Base-by-base conservation (phyloP, 1,140 invertebrate genomes). In the Rhagoletis pomonella region DNA sequence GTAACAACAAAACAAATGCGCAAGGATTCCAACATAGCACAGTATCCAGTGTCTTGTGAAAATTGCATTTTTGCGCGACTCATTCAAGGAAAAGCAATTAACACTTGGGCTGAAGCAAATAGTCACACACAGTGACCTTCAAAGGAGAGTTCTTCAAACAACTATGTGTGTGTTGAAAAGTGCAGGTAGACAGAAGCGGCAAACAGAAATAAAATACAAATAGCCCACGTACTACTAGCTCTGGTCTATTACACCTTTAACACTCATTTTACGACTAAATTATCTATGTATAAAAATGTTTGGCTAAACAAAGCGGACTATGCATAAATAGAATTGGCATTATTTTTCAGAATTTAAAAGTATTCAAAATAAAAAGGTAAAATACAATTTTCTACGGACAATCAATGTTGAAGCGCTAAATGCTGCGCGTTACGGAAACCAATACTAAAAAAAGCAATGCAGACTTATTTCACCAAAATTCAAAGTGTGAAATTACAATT, bases 51-150 rank as follows among this genome's bases (percentile, higher is more conserved):
- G 47, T 12, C 73, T 55, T 81, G 73, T 50, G n/a, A 47, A 73
- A 50, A 47, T 73, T 42, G 6, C n/a, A 81, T 50, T 81, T 81
- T 81, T 19, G 42, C 14, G 42, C 14, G 42, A 12, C 17, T 9
- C 44, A 73, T 73, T 73, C 69, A 81, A 55, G 47, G 73, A 81
- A 81, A 81, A 81, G 73, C 47, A 81, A 81, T 81, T 81, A 81
- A 81, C 50, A 81, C 73, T 4, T 50, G 73, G 44, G 5, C 1
- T 10, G 55, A 50, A 10, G n/a, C n/a, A 29, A n/a, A 19, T 9
- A n/a, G 47, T 47, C 44, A 19, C n/a, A 14, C 47, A 39, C 44
- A 81, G 73, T 81, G 73, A 81, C 73, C 73, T 81, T 81, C 73
- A 81, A 10, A 5, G n/a, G 6, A 73, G 3, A n/a, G 12, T 6